phyloP scores from a whole-genome alignment of 2,797 vertebrate genomes.

The Agapornis canus region DNA sequence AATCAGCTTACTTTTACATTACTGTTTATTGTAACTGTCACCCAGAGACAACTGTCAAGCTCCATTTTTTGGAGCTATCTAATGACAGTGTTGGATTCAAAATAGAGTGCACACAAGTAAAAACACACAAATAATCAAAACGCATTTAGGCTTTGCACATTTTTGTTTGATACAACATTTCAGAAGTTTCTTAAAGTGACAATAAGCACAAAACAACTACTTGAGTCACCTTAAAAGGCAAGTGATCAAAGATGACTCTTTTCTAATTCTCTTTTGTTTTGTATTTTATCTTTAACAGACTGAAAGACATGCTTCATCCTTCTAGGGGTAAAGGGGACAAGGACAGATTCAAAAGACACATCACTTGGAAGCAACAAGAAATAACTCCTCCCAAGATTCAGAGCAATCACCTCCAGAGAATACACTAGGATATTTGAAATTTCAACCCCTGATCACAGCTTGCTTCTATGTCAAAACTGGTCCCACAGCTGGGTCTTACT shows the following conservation, averaged over 20 bases:
- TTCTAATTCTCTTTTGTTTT: background rate
- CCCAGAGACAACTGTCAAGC: background rate
- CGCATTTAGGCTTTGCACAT: background rate
- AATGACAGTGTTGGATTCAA: background rate
- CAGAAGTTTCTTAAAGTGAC: background rate
- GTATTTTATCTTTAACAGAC: background rate
- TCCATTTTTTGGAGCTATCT: background rate
- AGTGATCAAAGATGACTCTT: background rate
- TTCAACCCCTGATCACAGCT: background rate
- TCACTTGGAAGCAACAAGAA: background rate
- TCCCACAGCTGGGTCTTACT: background rate
- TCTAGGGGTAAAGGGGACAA: rapidly evolving
- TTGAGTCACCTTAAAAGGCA: background rate
- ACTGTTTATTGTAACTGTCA: background rate
- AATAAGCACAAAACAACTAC: background rate
- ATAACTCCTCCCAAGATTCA: background rate
- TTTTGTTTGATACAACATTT: background rate
- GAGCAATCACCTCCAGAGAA: background rate
- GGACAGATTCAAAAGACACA: background rate
- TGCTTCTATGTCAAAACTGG: background rate
- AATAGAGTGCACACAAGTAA: background rate
- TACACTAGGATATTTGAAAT: background rate
- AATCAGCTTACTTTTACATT: background rate
- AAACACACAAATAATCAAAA: background rate
- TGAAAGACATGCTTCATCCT: background rate